phyloP scores from a whole-genome alignment of 2,797 vertebrate species.

The Hybognathus amarus region DNA sequence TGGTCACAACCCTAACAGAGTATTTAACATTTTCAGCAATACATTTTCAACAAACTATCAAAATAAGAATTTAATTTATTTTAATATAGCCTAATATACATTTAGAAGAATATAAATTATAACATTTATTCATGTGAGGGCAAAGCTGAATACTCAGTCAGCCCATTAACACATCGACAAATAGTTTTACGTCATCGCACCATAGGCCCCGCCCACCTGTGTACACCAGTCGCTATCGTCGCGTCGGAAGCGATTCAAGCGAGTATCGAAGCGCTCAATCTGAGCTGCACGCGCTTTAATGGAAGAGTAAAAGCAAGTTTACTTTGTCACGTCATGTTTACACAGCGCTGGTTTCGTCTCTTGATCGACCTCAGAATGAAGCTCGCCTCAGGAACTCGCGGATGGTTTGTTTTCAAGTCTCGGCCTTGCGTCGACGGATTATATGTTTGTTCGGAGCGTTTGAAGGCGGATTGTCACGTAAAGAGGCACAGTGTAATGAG shows the following conservation, averaged over 20 bases:
- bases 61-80: no score
- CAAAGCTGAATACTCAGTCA: no score
- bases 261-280: no score
- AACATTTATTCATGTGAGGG: neutral
- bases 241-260: neutral
- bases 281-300: neutral
- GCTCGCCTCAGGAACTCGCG: neutral
- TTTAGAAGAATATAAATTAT: no score
- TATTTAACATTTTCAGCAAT: no score
- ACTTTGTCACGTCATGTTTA: no score
- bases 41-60: no score
- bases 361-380: neutral
- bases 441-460: neutral
- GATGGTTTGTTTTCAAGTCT: neutral
- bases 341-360: neutral
- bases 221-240: rapidly evolving
- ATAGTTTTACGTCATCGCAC: neutral
- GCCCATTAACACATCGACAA: neutral
- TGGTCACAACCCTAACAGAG: no score
- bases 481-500: neutral
- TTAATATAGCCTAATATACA: no score
- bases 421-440: neutral
- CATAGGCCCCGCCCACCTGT: neutral
- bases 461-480: neutral
- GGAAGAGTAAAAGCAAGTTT: no score